Evolutionary conservation across 1,140 invertebrate species (phyloP), one percentile per base, ranked within the genome.

Genomic region (Cheumatopsyche charites): DNA sequence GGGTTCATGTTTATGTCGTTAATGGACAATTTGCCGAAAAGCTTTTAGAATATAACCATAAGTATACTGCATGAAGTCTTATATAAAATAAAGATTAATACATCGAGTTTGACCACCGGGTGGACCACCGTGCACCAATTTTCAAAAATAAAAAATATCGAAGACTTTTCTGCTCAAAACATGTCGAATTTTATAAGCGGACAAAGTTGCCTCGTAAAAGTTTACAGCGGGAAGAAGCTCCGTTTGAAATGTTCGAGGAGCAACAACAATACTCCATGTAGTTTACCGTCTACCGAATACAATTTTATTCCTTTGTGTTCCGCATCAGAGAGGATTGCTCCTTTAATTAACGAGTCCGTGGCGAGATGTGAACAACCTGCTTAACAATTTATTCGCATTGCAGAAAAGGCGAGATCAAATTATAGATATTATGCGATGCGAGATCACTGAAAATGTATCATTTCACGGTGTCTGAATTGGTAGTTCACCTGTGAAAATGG

Each of bases 171-270:
- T 36, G 3, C 9, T 36, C 29, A 36, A 36, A 36, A 36, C 3
- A 36, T 36, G 29, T 36, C 29, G 29, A 36, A 36, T 36, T 36
- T 36, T 36, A 36, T 36, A 36, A 4, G 9, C 29, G 29, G 29
- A 36, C 19, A 26, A 58, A 58, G 21, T 25, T 58, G 55, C 55
- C 21, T 23, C 55, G 25, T 58, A 58, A 58, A 58, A 58, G 47
- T 58, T 58, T 58, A 58, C 55, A 25, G 47, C 19, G n/a, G 47
- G 19, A 17, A 19, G 55, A 36, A 36, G 55, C 7, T 17, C 13
- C 21, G 21, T 58, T 58, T 58, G 25, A 58, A 58, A 58, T 58
- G 55, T 58, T 23, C 17, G 21, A 9, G 23, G 25, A 19, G 55
- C 25, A 21, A 15, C 49, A 23, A 36, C 29, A 36, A 36, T 9